Evolutionary conservation across 2,113 vertebrate genomes (phyloP).

Genomic region (Tautogolabrus adspersus): DNA sequence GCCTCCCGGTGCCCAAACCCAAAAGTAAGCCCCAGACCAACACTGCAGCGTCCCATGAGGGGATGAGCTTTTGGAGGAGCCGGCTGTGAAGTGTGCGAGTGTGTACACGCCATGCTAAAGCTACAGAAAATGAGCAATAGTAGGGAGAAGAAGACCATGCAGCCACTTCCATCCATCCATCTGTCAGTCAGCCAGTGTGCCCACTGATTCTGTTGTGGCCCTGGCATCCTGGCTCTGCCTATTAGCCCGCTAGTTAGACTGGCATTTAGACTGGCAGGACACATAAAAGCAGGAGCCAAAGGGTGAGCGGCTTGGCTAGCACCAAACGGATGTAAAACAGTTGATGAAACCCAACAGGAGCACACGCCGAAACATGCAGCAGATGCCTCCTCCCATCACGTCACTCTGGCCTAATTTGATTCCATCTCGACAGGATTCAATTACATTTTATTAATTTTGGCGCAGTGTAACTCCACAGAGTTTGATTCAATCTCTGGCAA

Average conservation of each 20-base stretch:
- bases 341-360: slow-evolving; percentile 44
- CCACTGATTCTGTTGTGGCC: slow-evolving; percentile 53
- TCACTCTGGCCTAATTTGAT: slow-evolving; percentile 69
- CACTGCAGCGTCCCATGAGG: slow-evolving; percentile 29
- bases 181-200: slow-evolving; percentile 49
- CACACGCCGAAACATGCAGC: slow-evolving; percentile 42
- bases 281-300: slow-evolving; percentile 55
- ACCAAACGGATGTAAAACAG: slow-evolving; percentile 51
- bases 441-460: slow-evolving; percentile 81
- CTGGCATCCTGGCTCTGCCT: slow-evolving; percentile 61
- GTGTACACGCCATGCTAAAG: neutral
- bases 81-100: slow-evolving; percentile 15
- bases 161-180: slow-evolving; percentile 41
- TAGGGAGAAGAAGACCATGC: slow-evolving; percentile 8
- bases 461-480: slow-evolving; percentile 68
- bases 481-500: slow-evolving; percentile 69
- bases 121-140: slow-evolving; percentile 32
- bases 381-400: slow-evolving; percentile 74
- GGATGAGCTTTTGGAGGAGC: slow-evolving; percentile 36
- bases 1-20: slow-evolving; percentile 44
- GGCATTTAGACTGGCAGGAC: slow-evolving; percentile 73
- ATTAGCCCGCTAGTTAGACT: slow-evolving; percentile 72
- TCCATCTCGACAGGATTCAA: slow-evolving; percentile 73
- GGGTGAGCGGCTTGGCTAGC: slow-evolving; percentile 55
- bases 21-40: slow-evolving; percentile 44